A percentile compares a stretch with the other conserved stretches of the same genome.
phyloP scores from a whole-genome alignment of 2,797 vertebrate species.

The Pteropus rufus region DNA sequence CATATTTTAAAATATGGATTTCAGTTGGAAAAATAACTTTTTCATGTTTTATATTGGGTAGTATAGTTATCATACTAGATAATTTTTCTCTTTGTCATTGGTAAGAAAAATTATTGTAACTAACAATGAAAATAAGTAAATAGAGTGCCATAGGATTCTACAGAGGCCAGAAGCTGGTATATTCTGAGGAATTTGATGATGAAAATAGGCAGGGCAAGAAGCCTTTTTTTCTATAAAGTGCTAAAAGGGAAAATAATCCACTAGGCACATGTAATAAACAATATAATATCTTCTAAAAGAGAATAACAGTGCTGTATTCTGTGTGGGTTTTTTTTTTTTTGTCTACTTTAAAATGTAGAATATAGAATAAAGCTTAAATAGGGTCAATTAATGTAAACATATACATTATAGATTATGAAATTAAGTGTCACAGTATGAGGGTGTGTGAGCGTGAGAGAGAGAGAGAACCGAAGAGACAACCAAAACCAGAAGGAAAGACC shows the following conservation, averaged over 20 bases:
- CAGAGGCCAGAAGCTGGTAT: neutral
- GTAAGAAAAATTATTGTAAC: conserved; percentile 6
- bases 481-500: neutral
- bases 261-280: neutral
- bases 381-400: neutral
- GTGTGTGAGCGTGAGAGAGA: neutral
- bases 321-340: neutral
- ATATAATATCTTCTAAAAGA: neutral
- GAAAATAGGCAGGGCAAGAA: neutral
- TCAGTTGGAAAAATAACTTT: neutral
- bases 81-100: conserved; percentile 1
- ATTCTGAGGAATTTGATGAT: conserved; percentile 9
- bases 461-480: neutral
- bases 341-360: conserved; percentile 37
- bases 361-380: neutral
- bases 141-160: neutral
- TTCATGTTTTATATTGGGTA: neutral
- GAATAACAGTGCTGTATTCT: neutral
- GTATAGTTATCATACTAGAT: neutral
- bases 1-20: neutral
- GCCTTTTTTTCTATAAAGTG: neutral
- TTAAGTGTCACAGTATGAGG: neutral
- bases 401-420: neutral
- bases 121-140: conserved; percentile 5
- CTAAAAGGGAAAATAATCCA: neutral